Conservation (phyloP, 1,140 invertebrate species). For the Drosophila simulans region DNA sequence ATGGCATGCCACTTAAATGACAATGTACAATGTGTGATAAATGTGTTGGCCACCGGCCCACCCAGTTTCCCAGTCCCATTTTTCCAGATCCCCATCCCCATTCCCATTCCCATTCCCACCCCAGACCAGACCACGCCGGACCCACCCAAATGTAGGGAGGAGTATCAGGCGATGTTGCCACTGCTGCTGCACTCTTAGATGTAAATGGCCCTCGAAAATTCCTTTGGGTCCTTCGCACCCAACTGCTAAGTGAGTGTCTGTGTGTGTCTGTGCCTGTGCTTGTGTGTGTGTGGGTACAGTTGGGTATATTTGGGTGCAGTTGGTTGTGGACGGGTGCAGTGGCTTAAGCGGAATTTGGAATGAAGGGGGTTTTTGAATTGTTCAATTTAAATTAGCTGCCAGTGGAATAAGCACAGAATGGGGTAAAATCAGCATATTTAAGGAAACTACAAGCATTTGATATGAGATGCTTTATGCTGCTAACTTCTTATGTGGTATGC, state of each 20-base stretch:
- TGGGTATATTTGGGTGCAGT: not conserved
- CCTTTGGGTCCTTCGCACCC: constrained; percentile 58
- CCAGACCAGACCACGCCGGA: too few relatives aligned
- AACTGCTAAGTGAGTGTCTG: constrained; percentile 48
- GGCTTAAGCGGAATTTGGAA: not conserved
- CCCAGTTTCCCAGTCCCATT: not conserved
- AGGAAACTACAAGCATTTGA: too few relatives aligned
- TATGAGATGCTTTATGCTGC: too few relatives aligned
- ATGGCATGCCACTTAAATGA: constrained; percentile 60
- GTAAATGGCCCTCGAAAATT: constrained; percentile 77
- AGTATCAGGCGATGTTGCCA: constrained; percentile 6
- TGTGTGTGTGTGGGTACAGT: not conserved
- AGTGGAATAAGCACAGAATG: too few relatives aligned
- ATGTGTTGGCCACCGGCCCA: constrained; percentile 60
- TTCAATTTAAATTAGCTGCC: too few relatives aligned
- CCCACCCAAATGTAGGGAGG: not conserved
- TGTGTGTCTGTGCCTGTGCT: constrained; percentile 9
- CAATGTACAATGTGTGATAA: constrained; percentile 73
- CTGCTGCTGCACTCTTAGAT: constrained; percentile 65
- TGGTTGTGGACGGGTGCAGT: not conserved
- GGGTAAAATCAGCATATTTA: too few relatives aligned
- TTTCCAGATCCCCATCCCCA: too few relatives aligned
- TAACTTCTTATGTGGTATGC: too few relatives aligned
- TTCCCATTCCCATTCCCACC: too few relatives aligned
- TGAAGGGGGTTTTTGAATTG: not conserved